Evolutionary conservation across 2,113 vertebrate species (phyloP), one percentile per base, ranked within the genome.

Genomic region (Phycodurus eques): DNA sequence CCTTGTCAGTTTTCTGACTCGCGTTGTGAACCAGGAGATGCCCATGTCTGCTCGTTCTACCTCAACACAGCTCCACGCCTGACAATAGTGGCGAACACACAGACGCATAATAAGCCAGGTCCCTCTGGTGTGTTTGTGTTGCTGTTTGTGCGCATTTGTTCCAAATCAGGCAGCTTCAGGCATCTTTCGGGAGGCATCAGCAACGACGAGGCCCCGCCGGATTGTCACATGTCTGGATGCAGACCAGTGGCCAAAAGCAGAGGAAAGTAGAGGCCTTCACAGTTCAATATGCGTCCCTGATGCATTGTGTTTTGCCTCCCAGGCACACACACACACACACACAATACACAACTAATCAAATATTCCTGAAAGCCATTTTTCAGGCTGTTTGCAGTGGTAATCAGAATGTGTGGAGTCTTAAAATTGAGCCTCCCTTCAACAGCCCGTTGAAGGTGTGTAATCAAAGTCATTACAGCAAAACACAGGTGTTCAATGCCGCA

Each of bases 1-100:
- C 78, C 85, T 90, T 89, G 91, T 93, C 92, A 92, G 84, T 86
- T 93, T 90, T 88, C 85, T 92, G 92, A 93, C 87, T 87, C 82
- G 81, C 75, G 76, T 86, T 88, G 83, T 88, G 80, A 91, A 90
- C 75, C 83, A 68, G 78, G 82, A 87, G 91, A 91, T 91, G 82
- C 84, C 80, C 84, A 81, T 83, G 91, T 87, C 88, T 87, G 86
- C 83, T 79, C 67, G 76, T 83, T 87, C 86, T 86, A 86, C 87
- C 83, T 76, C 78, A 75, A 70, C 80, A 74, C 87, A 83, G 90
- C 77, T 84, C 86, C 81, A 72, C 85, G 85, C 79, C 85, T 87
- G 87, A 83, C 85, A 81, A 72, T 31, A 53, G 79, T 59, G 69
- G 64, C 72, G 67, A 77, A 68, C 20, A 57, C 44, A 70, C 75